A percentile compares a stretch with the other conserved stretches of the same genome.
These are phyloP conservation scores for Vesta saturnalis DNA, from an alignment of 2,888 invertebrate genomes.

Conservation along the genomic window DNA sequence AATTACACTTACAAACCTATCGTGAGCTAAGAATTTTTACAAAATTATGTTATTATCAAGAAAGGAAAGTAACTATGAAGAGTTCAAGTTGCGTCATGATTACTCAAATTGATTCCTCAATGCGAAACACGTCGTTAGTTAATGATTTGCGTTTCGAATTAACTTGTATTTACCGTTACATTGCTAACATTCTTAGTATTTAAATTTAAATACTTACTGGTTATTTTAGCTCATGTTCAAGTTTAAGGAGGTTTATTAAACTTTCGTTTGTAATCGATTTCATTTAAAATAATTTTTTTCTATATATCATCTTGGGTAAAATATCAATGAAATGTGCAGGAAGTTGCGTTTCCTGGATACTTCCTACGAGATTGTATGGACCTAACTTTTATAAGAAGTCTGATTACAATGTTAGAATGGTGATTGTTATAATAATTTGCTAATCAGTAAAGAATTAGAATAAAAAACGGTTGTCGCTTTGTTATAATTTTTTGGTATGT, in stretches of 20 bases:
- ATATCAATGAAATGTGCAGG: not conserved
- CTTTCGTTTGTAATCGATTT: constrained; percentile 1
- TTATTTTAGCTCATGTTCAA: constrained; percentile 28
- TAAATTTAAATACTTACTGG: constrained; percentile 29
- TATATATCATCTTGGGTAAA: not conserved
- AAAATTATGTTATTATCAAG: not conserved
- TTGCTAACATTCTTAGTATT: constrained; percentile 36
- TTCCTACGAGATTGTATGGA: constrained; percentile 13
- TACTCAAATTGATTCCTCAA: constrained; percentile 26
- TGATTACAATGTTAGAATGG: constrained; percentile 1
- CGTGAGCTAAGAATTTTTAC: not conserved
- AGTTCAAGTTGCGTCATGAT: constrained; percentile 25
- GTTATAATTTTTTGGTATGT: too few relatives aligned
- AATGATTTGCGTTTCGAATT: constrained; percentile 34
- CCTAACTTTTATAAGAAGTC: not conserved
- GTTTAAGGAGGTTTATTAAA: constrained; percentile 23
- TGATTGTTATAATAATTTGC: too few relatives aligned
- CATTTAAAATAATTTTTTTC: not conserved
- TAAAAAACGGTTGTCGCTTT: too few relatives aligned
- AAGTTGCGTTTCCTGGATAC: constrained; percentile 4
- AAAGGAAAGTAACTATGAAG: not conserved
- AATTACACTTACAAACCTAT: not conserved
- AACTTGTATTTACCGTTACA: constrained; percentile 41
- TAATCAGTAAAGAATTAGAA: too few relatives aligned
- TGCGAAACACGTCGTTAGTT: constrained; percentile 30